A percentile compares a stretch with the other conserved stretches of the same genome.
Conservation (phyloP, 2,113 vertebrate genomes). For the Grus americana region DNA sequence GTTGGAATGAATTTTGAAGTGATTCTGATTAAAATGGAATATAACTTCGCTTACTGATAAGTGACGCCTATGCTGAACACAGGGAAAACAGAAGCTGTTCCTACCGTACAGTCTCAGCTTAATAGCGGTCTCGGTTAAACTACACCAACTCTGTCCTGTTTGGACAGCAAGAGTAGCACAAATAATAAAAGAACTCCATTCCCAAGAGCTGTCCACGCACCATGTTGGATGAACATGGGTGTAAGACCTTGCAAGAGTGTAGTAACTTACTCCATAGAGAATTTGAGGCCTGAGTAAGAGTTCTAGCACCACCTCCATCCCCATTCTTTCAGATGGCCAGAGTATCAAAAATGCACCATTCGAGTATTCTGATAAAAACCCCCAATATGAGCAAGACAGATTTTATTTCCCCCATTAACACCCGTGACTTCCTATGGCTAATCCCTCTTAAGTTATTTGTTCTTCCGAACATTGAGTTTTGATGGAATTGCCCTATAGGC, state of each 20-base stretch:
- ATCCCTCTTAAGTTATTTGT: background rate
- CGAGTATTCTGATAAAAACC: background rate
- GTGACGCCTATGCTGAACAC: background rate
- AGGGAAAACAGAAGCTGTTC: background rate
- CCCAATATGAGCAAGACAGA: background rate
- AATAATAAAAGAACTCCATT: background rate
- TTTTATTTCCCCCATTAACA: background rate
- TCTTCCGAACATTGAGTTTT: background rate
- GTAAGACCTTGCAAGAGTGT: background rate
- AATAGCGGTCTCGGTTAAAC: background rate
- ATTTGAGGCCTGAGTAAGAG: background rate
- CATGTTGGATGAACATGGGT: fast-evolving
- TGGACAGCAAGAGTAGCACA: background rate
- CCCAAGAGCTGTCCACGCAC: fast-evolving
- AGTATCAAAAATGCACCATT: fast-evolving
- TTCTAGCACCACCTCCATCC: background rate
- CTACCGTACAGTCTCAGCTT: background rate
- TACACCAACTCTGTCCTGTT: no score
- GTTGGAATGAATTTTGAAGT: background rate
- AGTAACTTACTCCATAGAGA: background rate
- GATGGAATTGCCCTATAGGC: background rate
- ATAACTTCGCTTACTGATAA: background rate
- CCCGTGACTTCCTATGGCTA: no score
- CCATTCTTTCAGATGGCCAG: background rate
- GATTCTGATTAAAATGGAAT: background rate